Evolutionary conservation across 2,888 invertebrate genomes (phyloP), one percentile per base, ranked within the genome.

Genomic region (Drosophila testacea): DNA sequence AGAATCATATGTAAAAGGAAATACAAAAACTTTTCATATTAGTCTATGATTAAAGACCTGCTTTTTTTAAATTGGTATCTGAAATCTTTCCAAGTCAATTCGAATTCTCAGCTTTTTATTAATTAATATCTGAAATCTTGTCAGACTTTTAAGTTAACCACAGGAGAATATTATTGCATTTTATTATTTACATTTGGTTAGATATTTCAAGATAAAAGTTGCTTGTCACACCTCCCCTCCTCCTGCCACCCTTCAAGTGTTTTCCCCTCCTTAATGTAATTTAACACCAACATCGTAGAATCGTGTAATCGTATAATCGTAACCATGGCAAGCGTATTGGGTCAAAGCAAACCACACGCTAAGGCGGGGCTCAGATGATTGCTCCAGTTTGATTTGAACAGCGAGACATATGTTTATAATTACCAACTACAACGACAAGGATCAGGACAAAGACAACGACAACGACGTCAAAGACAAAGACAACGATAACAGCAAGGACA

Each of bases 331-430:
- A 77, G 51, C 67, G 42, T 47, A 54, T 64, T 68, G 59, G 60
- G 79, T 77, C 81, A 79, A 69, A 82, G 82, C 88, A 63, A 69
- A 78, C 62, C 69, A 41, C 56, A 59, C 52, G 48, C 51, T 60
- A 70, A 60, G 64, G 73, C 61, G 60, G 57, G 41, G 66, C 63
- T 22, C 16, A 36, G 57, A 74, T 77, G 88, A 88, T 84, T 83
- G 85, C 61, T 61, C 70, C 65, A 83, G 66, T 75, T 85, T 71
- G 80, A 74, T 85, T 82, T 71, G 79, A 51, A 28, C n/a, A 11
- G 9, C 39, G 22, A 13, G 48, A 63, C 51, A 60, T 61, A 75
- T 64, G 69, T 50, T 57, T 54, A 59, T 67, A 69, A 59, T 66
- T 63, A 61, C 55, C 9, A 47, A 38, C 7, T 28, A 57, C 34